These are phyloP conservation scores for Phoenicopterus ruber DNA, from an alignment of 2,113 vertebrate species.

Conservation along the genomic window DNA sequence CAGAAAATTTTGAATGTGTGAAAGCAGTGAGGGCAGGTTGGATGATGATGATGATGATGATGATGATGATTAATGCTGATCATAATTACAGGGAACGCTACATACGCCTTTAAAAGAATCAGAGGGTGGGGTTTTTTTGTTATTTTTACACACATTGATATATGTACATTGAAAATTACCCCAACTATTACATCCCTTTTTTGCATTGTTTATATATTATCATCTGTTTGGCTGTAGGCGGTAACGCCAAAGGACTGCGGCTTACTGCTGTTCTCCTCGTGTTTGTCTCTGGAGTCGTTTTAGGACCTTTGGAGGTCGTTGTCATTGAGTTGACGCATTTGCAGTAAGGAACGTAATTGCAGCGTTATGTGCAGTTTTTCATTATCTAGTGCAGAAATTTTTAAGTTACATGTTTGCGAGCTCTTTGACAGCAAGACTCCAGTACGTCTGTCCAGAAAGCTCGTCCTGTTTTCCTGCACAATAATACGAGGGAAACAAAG, in stretches of 20 bases:
- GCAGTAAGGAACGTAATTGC: background rate
- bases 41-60: no score
- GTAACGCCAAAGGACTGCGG: background rate
- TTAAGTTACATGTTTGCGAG: background rate
- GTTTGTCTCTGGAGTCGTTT: background rate
- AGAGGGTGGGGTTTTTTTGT: accelerated
- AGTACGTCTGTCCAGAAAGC: background rate
- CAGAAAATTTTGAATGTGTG: background rate
- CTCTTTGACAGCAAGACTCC: background rate
- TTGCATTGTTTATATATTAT: background rate
- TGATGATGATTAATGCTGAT: background rate
- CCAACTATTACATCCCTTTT: background rate
- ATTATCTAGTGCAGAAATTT: background rate
- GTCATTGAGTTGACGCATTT: background rate
- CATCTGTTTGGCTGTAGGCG: background rate
- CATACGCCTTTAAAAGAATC: background rate
- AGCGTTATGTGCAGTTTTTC: background rate
- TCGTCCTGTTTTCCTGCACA: background rate
- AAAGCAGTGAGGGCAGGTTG: background rate
- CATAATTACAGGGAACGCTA: background rate
- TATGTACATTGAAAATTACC: background rate
- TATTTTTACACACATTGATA: background rate
- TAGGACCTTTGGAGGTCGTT: background rate
- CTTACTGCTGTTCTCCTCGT: background rate
- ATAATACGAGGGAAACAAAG: background rate